Evolutionary conservation across 2,888 invertebrate genomes (phyloP), one percentile per base, ranked within the genome.

Genomic region (Ornithoptera alexandrae): DNA sequence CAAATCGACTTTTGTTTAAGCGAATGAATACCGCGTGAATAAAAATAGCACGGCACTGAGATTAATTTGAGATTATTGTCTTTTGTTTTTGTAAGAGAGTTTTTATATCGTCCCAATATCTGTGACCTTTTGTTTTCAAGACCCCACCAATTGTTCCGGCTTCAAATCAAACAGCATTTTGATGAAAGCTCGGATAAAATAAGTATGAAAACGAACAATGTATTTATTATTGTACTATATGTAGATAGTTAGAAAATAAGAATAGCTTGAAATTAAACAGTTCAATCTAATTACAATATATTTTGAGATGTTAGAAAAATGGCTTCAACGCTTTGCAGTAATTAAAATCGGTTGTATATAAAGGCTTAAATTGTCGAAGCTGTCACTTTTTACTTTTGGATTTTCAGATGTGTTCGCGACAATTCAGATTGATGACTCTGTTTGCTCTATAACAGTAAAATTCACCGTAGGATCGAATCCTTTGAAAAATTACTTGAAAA

Each of bases 21-120:
- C 59, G 60, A 67, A 67, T 61, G 67, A 71, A 71, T 71, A 64
- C 36, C 65, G 58, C 24, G 67, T 62, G 67, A 70, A 70, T 70
- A 64, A 70, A 67, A 70, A 62, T 63, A 60, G 60, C 67, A 59
- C 56, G 57, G 59, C 67, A 36, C 61, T 24, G 67, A 71, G 67
- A 71, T 71, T 71, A 64, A 71, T 71, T 71, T 61, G 39, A 71
- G 70, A 71, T 71, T 65, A 71, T 70, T 42, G 61, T 67, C 70
- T 71, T 71, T 71, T 71, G 70, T 71, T 71, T 70, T 67, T 64
- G 65, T 65, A 58, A 64, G 64, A 67, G 64, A 67, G 60, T 61
- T 67, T 67, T 67, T 67, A 64, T 70, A 67, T 70, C 67, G 70
- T 65, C 62, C 70, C 62, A 67, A 64, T 71, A 71, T 71, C 70